These are phyloP conservation scores for Butastur rufipennis DNA, from an alignment of 2,113 vertebrate genomes.

Conservation along the genomic window DNA sequence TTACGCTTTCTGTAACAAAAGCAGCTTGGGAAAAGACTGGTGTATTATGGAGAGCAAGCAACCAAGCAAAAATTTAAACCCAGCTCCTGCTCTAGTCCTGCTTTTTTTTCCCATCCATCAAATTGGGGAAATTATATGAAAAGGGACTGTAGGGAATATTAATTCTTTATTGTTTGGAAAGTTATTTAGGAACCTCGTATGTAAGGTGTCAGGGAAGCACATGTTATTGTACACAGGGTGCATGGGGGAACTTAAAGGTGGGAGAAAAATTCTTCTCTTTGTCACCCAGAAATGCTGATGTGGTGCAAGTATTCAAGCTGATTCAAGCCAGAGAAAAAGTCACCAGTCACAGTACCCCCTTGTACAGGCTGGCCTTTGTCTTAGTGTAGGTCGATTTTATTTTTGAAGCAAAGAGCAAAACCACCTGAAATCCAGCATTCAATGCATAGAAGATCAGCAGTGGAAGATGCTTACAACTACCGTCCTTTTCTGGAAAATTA, in stretches of 20 bases:
- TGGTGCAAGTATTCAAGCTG: neutral
- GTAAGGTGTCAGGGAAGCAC: neutral
- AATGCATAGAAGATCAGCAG: neutral
- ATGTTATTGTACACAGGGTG: neutral
- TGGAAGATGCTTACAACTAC: neutral
- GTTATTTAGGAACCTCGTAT: neutral
- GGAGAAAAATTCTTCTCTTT: neutral
- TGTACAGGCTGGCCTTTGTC: neutral
- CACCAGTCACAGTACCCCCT: neutral
- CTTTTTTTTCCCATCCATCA: neutral
- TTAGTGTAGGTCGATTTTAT: neutral
- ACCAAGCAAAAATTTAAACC: neutral
- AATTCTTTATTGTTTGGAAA: neutral
- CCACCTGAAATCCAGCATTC: neutral
- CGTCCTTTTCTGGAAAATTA: neutral
- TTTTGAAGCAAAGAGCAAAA: neutral
- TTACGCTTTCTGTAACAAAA: neutral
- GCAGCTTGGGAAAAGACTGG: neutral
- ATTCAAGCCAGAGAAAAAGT: neutral
- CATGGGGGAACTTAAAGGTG: neutral
- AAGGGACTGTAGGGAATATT: neutral
- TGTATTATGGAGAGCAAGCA: neutral
- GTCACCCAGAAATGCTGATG: neutral
- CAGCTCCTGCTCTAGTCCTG: neutral
- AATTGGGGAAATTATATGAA: neutral